Evolutionary conservation across 35 echinoderm and acorn worm species (phyloP).

Genomic region (Heliocidaris erythrogramma): DNA sequence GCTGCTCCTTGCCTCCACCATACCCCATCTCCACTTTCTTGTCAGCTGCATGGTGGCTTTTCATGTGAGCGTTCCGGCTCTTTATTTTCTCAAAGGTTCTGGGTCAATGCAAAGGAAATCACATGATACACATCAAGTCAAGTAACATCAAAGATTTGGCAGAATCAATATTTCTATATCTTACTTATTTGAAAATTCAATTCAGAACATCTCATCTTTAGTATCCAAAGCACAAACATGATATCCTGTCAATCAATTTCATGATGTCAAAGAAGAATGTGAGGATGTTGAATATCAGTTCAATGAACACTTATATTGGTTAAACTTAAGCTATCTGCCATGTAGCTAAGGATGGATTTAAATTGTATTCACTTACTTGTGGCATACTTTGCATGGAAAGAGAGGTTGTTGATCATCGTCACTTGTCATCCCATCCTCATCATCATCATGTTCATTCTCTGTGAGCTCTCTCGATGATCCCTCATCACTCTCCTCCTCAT

Average conservation of each 20-base stretch:
- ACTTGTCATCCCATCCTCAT: not conserved
- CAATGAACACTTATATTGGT: too few relatives aligned
- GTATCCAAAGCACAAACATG: too few relatives aligned
- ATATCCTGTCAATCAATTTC: too few relatives aligned
- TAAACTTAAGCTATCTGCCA: too few relatives aligned
- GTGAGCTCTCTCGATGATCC: constrained; percentile 19
- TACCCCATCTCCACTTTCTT: not conserved
- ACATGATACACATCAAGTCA: not conserved
- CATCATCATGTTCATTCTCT: constrained; percentile 35
- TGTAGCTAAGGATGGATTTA: too few relatives aligned
- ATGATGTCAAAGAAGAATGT: too few relatives aligned
- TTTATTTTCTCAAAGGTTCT: constrained; percentile 91
- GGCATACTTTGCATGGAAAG: constrained; percentile 88
- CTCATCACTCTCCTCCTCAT: constrained; percentile 27
- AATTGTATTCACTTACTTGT: constrained; percentile 73
- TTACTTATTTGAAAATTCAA: too few relatives aligned
- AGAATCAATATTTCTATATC: too few relatives aligned
- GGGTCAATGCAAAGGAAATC: not conserved
- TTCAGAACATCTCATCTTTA: too few relatives aligned
- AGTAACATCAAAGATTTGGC: too few relatives aligned
- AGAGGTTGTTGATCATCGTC: not conserved
- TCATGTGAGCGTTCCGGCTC: constrained; percentile 98
- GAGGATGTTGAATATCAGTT: too few relatives aligned
- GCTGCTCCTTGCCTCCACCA: not conserved
- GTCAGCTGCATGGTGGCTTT: constrained; percentile 73